Base-by-base conservation (phyloP, 2,797 vertebrate genomes). In the Helicolenus hilgendorfi region DNA sequence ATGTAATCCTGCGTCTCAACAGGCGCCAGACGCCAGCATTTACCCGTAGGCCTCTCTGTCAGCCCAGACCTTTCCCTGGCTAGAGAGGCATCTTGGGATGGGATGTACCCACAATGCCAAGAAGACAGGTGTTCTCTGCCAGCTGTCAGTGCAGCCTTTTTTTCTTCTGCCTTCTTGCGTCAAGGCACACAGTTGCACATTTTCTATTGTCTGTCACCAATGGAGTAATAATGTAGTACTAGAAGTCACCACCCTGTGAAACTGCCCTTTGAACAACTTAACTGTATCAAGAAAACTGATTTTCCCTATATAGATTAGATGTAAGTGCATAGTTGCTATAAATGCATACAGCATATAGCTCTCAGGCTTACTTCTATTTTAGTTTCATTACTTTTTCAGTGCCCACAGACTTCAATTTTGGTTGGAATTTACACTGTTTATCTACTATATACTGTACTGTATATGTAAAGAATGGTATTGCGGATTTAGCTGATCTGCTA, bases 61-160 rank as follows among this genome's bases (percentile, higher is more conserved):
- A 93, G 90, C 91, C 81, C 81, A 95, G 94, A 96, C 93, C 94
- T 96, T 93, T 97, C 90, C 79, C 90, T 93, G 93, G 92, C 94
- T 92, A 81, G 87, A 87, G 77, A 87, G 80, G 92, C 91, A 94
- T 96, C 92, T 92, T 94, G 96, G 96, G 96, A 97, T 88, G 45
- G 76, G 79, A 94, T 91, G 90, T 87, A 90, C 85, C 90, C 89
- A 91, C 92, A 85, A 88, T 95, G 93, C 93, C 92, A 94, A 95
- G 92, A 91, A 96, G 94, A 94, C 96, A 97, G 96, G 95, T 97
- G 96, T 94, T 96, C 89, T 78, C 77, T 86, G 94, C 96, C 97
- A 97, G 96, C 96, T 97, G 96, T 94, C 94, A 83, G 59, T 72
- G 69, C 88, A 87, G 89, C 53, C 76, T 89, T 90, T 89, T 83